phyloP scores from a whole-genome alignment of 2,113 vertebrate genomes.

The Pomatorhinus ruficollis region DNA sequence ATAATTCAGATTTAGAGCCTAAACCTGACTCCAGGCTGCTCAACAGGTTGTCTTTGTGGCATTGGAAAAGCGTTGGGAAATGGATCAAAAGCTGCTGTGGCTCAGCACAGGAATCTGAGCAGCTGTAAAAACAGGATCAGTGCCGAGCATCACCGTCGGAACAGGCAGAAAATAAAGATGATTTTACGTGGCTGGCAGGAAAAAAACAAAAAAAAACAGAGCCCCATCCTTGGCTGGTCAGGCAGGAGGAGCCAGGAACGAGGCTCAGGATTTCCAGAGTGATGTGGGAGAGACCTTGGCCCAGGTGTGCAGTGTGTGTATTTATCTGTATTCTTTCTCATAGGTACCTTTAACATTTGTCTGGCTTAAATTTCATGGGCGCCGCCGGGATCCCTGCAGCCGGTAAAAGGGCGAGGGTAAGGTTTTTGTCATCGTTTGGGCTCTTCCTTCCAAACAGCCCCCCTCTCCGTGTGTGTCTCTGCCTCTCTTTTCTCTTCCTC shows the following conservation, averaged over 20 bases:
- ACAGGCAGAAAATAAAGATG: rapidly evolving
- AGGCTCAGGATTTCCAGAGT: rapidly evolving
- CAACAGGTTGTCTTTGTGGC: no score
- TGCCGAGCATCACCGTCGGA: no score
- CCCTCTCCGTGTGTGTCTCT: slow-evolving; percentile 81
- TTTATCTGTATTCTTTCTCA: slow-evolving; percentile 99
- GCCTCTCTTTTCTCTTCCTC: slow-evolving; percentile 76
- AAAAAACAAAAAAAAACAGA: no score
- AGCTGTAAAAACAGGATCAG: not conserved
- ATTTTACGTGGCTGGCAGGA: not conserved
- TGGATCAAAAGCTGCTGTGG: rapidly evolving
- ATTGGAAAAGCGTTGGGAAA: not conserved
- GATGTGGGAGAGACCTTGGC: not conserved
- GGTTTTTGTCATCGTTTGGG: slow-evolving; percentile 93
- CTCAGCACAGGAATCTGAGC: rapidly evolving
- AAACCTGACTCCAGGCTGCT: not conserved
- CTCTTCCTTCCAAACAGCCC: slow-evolving; percentile 81
- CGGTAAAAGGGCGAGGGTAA: slow-evolving; percentile 96
- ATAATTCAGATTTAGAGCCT: rapidly evolving
- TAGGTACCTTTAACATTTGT: slow-evolving; percentile 99
- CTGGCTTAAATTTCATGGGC: slow-evolving; percentile 98
- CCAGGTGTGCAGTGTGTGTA: slow-evolving; percentile 78
- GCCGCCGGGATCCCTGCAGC: slow-evolving; percentile 87
- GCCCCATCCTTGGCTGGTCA: not conserved
- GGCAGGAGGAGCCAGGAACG: not conserved